Conservation (phyloP, 2,113 vertebrate genomes). For the Philantomba maxwellii region DNA sequence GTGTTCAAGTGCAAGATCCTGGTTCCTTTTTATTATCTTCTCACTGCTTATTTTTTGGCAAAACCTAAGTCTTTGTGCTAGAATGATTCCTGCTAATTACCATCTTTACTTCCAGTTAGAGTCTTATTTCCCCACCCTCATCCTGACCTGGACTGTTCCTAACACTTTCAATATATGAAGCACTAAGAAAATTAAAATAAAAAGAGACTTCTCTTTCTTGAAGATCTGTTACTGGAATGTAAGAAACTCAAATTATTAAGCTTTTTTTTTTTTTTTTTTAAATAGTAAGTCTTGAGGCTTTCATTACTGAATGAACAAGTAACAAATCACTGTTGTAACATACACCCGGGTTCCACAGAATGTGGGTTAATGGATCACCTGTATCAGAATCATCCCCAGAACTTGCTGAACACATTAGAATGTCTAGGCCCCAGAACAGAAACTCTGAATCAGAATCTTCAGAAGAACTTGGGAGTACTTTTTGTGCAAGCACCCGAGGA, state of each 20-base stretch:
- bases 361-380: not conserved
- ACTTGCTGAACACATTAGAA: not conserved
- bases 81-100: not conserved
- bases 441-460: not conserved
- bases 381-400: not conserved
- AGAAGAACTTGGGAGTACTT: not conserved
- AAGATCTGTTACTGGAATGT: not conserved
- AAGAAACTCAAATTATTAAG: not conserved
- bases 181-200: not conserved
- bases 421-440: not conserved
- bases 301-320: not conserved
- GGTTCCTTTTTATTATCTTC: not conserved
- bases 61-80: not conserved
- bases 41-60: not conserved
- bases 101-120: not conserved
- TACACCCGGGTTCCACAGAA: not conserved
- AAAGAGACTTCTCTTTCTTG: not conserved
- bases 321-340: not conserved
- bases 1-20: not conserved
- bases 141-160: not conserved
- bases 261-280: not conserved
- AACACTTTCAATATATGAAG: not conserved
- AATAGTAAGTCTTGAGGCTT: not conserved
- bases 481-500: not conserved
- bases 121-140: not conserved